Conservation (phyloP, 2,113 vertebrate species). For the Zosterops hypoxanthus region DNA sequence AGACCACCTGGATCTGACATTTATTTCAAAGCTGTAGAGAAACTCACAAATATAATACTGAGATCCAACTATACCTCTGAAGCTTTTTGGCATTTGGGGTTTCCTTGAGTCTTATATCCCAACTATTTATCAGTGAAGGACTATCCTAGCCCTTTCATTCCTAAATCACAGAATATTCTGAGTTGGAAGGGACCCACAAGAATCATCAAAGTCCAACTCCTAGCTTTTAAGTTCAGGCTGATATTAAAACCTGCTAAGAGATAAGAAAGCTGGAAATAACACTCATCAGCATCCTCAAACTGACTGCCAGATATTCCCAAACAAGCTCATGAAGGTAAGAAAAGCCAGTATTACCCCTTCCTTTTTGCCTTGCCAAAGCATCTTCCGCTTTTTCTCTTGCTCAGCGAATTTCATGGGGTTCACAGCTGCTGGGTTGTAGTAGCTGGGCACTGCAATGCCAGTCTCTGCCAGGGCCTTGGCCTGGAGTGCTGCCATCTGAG, state of each 20-base stretch:
- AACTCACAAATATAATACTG: background rate
- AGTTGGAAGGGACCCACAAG: background rate
- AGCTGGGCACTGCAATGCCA: constrained; percentile 96
- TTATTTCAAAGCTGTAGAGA: background rate
- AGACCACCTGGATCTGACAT: background rate
- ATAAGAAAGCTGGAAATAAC: background rate
- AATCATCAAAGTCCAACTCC: background rate
- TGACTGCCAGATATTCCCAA: background rate
- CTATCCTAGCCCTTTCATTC: background rate
- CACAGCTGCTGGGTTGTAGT: constrained; percentile 95
- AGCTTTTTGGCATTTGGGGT: background rate
- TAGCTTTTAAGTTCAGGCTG: background rate
- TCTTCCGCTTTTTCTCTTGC: constrained; percentile 96
- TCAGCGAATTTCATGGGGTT: constrained; percentile 98
- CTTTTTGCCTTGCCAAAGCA: constrained; percentile 98
- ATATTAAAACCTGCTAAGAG: background rate
- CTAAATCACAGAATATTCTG: background rate
- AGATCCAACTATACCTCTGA: background rate
- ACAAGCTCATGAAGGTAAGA: background rate
- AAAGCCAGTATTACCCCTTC: constrained; percentile 84
- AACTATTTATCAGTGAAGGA: background rate
- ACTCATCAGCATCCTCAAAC: background rate
- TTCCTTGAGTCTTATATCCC: background rate
- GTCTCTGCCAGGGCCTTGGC: constrained; percentile 96
- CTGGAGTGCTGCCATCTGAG: constrained; percentile 97